Conservation (phyloP, 2,888 invertebrate genomes). For the Microctonus aethiopoides region DNA sequence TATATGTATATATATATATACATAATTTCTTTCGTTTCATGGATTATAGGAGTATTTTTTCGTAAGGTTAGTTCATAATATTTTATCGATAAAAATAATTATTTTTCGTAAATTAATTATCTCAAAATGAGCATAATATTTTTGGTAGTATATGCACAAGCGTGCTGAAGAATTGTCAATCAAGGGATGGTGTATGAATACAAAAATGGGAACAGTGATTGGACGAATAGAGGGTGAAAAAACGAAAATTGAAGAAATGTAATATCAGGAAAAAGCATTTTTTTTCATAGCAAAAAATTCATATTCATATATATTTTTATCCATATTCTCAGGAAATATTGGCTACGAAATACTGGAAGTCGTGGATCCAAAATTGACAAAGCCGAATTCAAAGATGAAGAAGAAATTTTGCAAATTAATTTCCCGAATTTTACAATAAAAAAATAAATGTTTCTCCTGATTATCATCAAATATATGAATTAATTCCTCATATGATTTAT, state of each 20-base stretch:
- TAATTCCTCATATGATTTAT: too few relatives aligned
- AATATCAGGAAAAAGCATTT: slow-evolving; percentile 55
- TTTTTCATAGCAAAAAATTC: neutral
- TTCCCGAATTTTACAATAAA: slow-evolving; percentile 70
- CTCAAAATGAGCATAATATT: too few relatives aligned
- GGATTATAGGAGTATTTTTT: slow-evolving; percentile 65
- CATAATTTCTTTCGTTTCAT: slow-evolving; percentile 32
- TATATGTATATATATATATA: neutral
- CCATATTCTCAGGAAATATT: slow-evolving; percentile 67
- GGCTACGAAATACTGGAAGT: slow-evolving; percentile 78
- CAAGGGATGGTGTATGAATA: slow-evolving; percentile 82
- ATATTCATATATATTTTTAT: neutral
- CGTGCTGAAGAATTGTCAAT: slow-evolving; percentile 74
- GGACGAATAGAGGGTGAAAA: slow-evolving; percentile 76
- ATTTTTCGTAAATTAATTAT: too few relatives aligned
- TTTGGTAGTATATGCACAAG: slow-evolving; percentile 77
- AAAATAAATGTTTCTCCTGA: slow-evolving; percentile 46
- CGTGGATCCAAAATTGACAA: slow-evolving; percentile 80
- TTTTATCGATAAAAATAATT: neutral
- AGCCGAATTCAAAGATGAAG: slow-evolving; percentile 76
- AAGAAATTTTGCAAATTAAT: slow-evolving; percentile 69
- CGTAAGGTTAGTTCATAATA: slow-evolving; percentile 63
- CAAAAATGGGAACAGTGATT: slow-evolving; percentile 74
- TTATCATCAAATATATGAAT: neutral
- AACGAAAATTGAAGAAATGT: slow-evolving; percentile 74